Conservation (phyloP, 2,113 vertebrate genomes). For the Dicerorhinus sumatrensis region DNA sequence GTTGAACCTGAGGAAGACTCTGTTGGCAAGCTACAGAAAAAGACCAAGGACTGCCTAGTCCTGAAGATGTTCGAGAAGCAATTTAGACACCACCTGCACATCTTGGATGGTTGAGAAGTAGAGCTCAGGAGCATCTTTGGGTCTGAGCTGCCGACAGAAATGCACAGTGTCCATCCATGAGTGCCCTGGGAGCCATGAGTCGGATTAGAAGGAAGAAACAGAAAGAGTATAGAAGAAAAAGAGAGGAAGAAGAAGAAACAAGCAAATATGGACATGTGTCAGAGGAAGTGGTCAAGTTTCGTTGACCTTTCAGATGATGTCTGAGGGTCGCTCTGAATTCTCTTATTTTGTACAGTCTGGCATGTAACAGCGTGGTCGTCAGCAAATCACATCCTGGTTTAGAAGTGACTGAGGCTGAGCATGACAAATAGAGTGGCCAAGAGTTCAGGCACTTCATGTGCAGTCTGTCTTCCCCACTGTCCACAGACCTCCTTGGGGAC, state of each 20-base stretch:
- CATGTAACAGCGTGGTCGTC: neutral
- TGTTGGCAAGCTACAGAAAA: neutral
- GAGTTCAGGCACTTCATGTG: neutral
- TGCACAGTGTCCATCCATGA: neutral
- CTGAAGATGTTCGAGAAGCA: neutral
- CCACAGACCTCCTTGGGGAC: neutral
- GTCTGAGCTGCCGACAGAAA: neutral
- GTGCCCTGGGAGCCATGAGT: neutral
- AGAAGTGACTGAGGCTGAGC: neutral
- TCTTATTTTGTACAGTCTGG: neutral
- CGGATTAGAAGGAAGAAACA: neutral
- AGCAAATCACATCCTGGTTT: neutral
- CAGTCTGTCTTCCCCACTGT: neutral
- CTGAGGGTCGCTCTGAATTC: neutral
- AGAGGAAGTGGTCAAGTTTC: neutral
- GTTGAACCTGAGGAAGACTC: neutral
- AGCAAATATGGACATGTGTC: neutral
- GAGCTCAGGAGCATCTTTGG: neutral
- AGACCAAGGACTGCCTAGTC: neutral
- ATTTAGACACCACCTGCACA: neutral
- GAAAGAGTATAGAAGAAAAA: neutral
- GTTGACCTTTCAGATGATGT: neutral
- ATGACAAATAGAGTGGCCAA: neutral
- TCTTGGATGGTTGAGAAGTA: neutral
- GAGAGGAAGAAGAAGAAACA: neutral